phyloP scores from a whole-genome alignment of 2,797 vertebrate genomes.

The Cuniculus paca region DNA sequence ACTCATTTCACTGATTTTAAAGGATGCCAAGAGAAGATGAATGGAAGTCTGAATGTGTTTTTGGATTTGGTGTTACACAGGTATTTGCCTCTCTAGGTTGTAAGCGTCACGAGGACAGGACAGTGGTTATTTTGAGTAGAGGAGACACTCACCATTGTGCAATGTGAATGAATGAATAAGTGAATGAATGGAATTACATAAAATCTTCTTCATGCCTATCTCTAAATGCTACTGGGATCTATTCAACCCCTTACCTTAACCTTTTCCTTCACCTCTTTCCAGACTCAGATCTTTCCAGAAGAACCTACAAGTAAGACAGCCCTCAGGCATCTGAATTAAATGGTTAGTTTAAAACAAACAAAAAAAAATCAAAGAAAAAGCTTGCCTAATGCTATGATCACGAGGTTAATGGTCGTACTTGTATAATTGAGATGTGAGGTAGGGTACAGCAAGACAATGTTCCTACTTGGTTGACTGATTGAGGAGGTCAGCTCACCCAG shows the following conservation, averaged over 20 bases:
- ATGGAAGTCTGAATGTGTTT: background rate
- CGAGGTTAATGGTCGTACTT: background rate
- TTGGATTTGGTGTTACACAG: background rate
- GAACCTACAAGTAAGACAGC: background rate
- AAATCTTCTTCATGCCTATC: background rate
- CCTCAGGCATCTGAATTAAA: background rate
- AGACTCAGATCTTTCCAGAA: constrained; percentile 27
- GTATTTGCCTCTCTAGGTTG: background rate
- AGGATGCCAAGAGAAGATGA: background rate
- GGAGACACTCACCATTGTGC: background rate
- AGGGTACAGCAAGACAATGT: background rate
- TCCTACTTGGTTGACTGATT: background rate
- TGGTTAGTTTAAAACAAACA: background rate
- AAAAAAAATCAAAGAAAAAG: background rate
- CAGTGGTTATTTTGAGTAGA: background rate
- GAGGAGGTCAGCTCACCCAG: background rate
- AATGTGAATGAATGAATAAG: background rate
- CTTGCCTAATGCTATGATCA: background rate
- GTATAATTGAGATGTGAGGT: background rate
- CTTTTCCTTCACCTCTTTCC: background rate
- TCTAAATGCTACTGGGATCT: background rate
- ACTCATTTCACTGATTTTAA: background rate
- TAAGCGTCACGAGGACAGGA: background rate
- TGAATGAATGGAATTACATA: background rate
- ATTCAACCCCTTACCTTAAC: background rate